These are phyloP conservation scores for Bombus affinis DNA, from an alignment of 1,140 invertebrate genomes.

Conservation along the genomic window DNA sequence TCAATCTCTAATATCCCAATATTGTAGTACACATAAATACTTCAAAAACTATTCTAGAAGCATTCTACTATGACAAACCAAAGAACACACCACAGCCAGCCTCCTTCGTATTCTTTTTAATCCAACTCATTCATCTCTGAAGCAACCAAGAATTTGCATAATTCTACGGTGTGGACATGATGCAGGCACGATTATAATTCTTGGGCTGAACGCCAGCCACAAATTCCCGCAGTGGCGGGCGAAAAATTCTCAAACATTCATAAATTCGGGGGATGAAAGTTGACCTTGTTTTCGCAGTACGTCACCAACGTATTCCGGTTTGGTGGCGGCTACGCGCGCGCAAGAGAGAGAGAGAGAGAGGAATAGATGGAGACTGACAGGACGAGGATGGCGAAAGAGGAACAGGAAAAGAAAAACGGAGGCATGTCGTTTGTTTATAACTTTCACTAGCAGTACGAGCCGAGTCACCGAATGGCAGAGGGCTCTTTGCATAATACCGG, in stretches of 20 bases:
- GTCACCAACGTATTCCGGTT: background rate
- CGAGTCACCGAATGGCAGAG: conserved; percentile 52
- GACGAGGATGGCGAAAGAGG: background rate
- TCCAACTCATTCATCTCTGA: background rate
- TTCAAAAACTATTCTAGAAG: no score
- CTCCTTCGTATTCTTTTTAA: background rate
- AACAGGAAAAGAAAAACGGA: conserved; percentile 15
- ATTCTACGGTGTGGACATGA: background rate
- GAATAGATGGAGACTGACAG: background rate
- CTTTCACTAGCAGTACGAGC: conserved; percentile 55
- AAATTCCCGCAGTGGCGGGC: background rate
- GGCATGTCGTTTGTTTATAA: conserved; percentile 57
- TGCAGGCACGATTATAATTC: background rate
- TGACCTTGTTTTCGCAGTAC: conserved; percentile 32
- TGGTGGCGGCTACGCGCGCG: no score
- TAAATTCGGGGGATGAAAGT: conserved; percentile 5
- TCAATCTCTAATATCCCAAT: no score
- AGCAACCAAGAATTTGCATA: background rate
- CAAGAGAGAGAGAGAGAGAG: background rate
- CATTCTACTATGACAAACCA: no score
- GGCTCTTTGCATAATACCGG: conserved; percentile 63
- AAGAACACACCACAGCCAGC: no score
- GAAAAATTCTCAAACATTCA: conserved; percentile 26
- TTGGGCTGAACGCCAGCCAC: background rate
- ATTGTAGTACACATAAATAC: no score